Conservation (phyloP, 1,140 invertebrate species). For the Eupristina koningsbergeri region DNA sequence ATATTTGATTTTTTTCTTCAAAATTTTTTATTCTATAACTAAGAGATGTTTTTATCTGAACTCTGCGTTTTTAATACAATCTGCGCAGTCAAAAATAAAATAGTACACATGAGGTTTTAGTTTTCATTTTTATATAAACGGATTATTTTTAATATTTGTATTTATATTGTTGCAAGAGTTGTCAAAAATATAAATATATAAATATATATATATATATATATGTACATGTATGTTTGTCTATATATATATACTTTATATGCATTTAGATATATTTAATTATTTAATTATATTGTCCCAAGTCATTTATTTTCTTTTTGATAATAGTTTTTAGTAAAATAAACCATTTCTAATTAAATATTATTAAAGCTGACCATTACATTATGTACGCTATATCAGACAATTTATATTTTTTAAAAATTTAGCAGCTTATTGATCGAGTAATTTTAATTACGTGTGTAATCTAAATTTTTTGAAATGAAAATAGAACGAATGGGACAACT, state of each 20-base stretch:
- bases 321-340: constrained; percentile 56
- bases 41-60: background rate
- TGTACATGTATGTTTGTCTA: constrained; percentile 16
- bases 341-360: constrained; percentile 24
- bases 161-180: constrained; percentile 64
- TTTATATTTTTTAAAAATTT: constrained; percentile 18
- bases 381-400: constrained; percentile 24
- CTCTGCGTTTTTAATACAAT: constrained; percentile 13
- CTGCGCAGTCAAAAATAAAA: constrained; percentile 28
- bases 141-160: constrained; percentile 63
- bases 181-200: constrained; percentile 71
- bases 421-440: constrained; percentile 32
- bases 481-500: constrained; percentile 68
- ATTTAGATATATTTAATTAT: constrained; percentile 49
- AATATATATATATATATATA: constrained; percentile 54
- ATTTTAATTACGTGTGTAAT: constrained; percentile 31
- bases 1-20: background rate
- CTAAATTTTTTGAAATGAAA: constrained; percentile 51
- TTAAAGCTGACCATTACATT: background rate
- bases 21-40: background rate
- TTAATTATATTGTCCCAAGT: constrained; percentile 61
- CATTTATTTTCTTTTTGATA: constrained; percentile 62
- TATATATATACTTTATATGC: constrained; percentile 45
- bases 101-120: constrained; percentile 21
- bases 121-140: constrained; percentile 56